Conservation (phyloP, 2,113 vertebrate species). For the Osmerus eperlanus region DNA sequence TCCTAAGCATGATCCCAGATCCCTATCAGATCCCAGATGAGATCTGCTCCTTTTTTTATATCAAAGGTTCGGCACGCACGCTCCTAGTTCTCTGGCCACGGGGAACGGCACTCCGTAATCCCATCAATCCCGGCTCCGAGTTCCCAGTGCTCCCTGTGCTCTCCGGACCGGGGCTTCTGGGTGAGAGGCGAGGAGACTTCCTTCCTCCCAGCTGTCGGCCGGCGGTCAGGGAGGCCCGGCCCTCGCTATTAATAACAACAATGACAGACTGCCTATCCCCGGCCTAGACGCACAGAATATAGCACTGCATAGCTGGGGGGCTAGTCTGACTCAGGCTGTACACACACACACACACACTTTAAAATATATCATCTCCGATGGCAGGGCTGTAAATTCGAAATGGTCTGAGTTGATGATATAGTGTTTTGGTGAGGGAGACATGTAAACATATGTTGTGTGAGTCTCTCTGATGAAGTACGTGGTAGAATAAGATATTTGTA, state of each 20-base stretch:
- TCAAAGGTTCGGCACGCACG: neutral
- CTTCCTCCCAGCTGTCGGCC: conserved; percentile 67
- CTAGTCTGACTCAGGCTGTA: neutral
- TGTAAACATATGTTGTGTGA: conserved; percentile 63
- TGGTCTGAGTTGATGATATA: conserved; percentile 28
- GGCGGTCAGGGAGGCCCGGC: conserved; percentile 10
- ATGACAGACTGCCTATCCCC: conserved; percentile 46
- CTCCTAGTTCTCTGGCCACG: conserved; percentile 18
- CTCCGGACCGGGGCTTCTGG: conserved; percentile 56
- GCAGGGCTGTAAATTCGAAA: neutral
- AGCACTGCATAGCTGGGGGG: neutral
- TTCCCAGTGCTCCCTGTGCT: conserved; percentile 61
- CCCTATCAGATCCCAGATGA: neutral
- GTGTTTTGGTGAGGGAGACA: conserved; percentile 32
- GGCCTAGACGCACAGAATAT: conserved; percentile 29
- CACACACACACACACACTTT: conserved; percentile 1
- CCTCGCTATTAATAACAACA: conserved; percentile 75
- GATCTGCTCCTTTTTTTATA: conserved; percentile 25
- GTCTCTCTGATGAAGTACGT: conserved; percentile 47
- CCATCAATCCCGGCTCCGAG: conserved; percentile 53
- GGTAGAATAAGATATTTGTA: conserved; percentile 19
- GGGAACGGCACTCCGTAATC: conserved; percentile 51
- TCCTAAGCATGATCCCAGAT: too few species aligned
- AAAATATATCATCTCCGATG: too few species aligned
- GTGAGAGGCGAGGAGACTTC: conserved; percentile 52